These are phyloP conservation scores for Melanotaenia nigrans DNA, from an alignment of 2,797 vertebrate species.

Conservation along the genomic window DNA sequence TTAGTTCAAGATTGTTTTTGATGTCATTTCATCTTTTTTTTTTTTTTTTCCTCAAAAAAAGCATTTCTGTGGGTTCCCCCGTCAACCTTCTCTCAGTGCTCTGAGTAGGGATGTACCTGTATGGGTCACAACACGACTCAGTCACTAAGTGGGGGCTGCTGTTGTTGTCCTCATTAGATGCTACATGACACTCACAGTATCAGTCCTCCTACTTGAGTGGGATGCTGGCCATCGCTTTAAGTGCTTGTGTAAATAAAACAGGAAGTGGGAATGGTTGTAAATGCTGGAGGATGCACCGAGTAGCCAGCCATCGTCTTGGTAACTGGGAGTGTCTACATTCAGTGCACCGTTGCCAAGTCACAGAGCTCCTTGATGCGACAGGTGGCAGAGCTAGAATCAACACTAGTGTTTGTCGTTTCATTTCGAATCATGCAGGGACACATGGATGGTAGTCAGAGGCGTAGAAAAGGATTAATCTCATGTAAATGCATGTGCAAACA, in stretches of 20 bases:
- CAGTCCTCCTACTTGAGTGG: slow-evolving; percentile 41
- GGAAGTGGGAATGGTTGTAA: slow-evolving; percentile 54
- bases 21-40: slow-evolving; percentile 15
- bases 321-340: slow-evolving; percentile 70
- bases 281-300: slow-evolving; percentile 42
- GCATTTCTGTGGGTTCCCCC: slow-evolving; percentile 22
- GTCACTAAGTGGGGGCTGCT: slow-evolving; percentile 59
- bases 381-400: slow-evolving; percentile 72
- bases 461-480: slow-evolving; percentile 27
- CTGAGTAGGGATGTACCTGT: slow-evolving; percentile 63
- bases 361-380: slow-evolving; percentile 55
- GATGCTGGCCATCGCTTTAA: slow-evolving; percentile 19
- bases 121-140: slow-evolving; percentile 69
- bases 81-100: slow-evolving; percentile 34
- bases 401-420: slow-evolving; percentile 58
- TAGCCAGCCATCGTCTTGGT: slow-evolving; percentile 52
- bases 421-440: slow-evolving; percentile 38
- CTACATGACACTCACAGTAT: slow-evolving; percentile 38
- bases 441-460: slow-evolving; percentile 7
- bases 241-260: slow-evolving; percentile 55
- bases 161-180: slow-evolving; percentile 53
- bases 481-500: slow-evolving; percentile 23
- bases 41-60: slow-evolving; percentile 4
- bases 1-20: slow-evolving; percentile 23
- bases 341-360: slow-evolving; percentile 59